Evolutionary conservation across 2,888 invertebrate genomes (phyloP), one percentile per base, ranked within the genome.

Genomic region (Cataglyphis cursor): DNA sequence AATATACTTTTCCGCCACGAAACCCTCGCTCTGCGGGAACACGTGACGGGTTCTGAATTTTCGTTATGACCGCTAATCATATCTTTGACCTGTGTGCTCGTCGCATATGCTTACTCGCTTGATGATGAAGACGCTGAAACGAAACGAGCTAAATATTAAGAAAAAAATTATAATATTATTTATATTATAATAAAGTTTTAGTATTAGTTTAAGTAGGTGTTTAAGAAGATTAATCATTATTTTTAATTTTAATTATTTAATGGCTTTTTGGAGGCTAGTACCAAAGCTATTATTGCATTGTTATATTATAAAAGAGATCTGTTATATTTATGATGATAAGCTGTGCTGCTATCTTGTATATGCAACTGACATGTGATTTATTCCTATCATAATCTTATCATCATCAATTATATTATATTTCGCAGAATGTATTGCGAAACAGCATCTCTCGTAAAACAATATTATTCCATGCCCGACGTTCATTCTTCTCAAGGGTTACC

Each of bases 1-100:
- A 94, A 94, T 94, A 94, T 92, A 93, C 92, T 92, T 93, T 92
- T 90, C 88, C 88, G 87, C 90, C 83, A 83, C 89, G 88, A 89
- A 87, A 85, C 87, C 87, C 86, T 80, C 81, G 74, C 82, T 66
- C 84, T 80, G 44, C 54, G 70, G 48, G 51, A 83, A 81, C 89
- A 90, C 90, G 90, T 90, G 90, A 90, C 90, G 89, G 83, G 70
- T 66, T 68, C 48, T 83, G 86, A 85, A 85, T 86, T 89, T 78
- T 84, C 83, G 88, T 81, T 82, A 80, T 87, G 85, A 82, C 38
- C 70, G 72, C 85, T 89, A 90, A 90, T 90, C 86, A 89, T 89
- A 82, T 82, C 86, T 86, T 85, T 84, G 86, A 88, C 88, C 88
- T 31, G 31, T 6, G 35, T 65, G 76, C 66, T 70, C 28, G 35